Conservation (phyloP, 2,888 invertebrate genomes). For the Ferdinandea cuprea region DNA sequence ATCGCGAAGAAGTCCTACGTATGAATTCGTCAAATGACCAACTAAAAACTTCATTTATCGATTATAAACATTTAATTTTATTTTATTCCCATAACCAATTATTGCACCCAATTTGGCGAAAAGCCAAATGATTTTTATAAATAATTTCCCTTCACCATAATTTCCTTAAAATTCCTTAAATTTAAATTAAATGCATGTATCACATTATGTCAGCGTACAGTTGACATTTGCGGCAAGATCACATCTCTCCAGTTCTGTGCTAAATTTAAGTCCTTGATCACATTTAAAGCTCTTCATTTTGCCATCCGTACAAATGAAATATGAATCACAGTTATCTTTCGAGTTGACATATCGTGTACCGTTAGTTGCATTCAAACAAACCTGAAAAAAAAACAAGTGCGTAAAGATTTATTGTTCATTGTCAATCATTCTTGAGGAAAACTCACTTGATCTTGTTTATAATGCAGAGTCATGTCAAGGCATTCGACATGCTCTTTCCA, state of each 20-base stretch:
- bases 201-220: slow-evolving; percentile 29
- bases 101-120: slow-evolving; percentile 30
- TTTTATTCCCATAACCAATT: background rate
- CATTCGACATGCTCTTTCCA: slow-evolving; percentile 69
- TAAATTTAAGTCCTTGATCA: slow-evolving; percentile 38
- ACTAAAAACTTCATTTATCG: background rate
- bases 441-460: slow-evolving; percentile 5
- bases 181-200: too few relatives aligned
- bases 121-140: background rate
- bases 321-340: slow-evolving; percentile 75
- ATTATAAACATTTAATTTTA: background rate
- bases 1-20: too few relatives aligned
- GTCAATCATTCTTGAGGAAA: background rate
- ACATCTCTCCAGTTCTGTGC: slow-evolving; percentile 28
- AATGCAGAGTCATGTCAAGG: background rate
- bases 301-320: slow-evolving; percentile 73
- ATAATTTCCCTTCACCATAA: slow-evolving; percentile 4
- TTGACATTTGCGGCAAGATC: slow-evolving; percentile 54
- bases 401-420: background rate
- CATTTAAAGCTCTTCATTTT: slow-evolving; percentile 23
- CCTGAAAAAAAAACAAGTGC: too few relatives aligned
- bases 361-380: slow-evolving; percentile 55
- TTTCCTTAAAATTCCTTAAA: too few relatives aligned
- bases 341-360: slow-evolving; percentile 68
- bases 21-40: too few relatives aligned